Percentiles rank a stretch among this genome's conserved stretches.
Conservation (phyloP, 2,797 vertebrate species). For the Pantherophis vulpinus region DNA sequence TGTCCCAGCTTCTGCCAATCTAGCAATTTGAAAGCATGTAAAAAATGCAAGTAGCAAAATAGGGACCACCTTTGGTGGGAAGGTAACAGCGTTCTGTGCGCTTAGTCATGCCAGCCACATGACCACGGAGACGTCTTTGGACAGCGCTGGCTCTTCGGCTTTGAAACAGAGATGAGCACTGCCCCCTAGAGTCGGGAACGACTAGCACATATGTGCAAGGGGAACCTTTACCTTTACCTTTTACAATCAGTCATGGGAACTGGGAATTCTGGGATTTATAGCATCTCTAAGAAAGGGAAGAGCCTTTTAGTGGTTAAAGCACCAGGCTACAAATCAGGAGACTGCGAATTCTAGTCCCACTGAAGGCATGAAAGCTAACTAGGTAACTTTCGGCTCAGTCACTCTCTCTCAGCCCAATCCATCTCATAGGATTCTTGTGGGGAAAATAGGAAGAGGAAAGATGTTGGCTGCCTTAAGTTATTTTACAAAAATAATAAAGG, state of each 20-base stretch:
- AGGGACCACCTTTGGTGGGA: no score
- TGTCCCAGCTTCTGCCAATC: no score
- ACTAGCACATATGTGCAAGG: no score
- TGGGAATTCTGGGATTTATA: neutral
- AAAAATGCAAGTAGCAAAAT: no score
- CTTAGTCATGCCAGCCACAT: no score
- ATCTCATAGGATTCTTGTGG: neutral
- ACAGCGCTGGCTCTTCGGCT: no score
- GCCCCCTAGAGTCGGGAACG: no score
- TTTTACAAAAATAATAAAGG: neutral
- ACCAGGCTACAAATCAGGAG: neutral
- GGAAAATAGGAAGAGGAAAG: neutral
- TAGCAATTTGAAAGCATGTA: no score
- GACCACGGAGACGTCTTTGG: no score
- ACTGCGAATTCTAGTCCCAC: neutral
- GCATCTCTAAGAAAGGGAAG: neutral
- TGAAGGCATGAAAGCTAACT: neutral
- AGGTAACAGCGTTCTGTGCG: no score
- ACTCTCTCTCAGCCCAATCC: neutral
- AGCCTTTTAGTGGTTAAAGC: neutral
- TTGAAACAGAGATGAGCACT: no score
- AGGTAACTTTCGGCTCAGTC: neutral
- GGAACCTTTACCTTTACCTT: no score
- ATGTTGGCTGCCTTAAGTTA: neutral
- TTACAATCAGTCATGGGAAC: neutral